phyloP scores from a whole-genome alignment of 2,888 invertebrate species.

The Megaustenia siamemsis region DNA sequence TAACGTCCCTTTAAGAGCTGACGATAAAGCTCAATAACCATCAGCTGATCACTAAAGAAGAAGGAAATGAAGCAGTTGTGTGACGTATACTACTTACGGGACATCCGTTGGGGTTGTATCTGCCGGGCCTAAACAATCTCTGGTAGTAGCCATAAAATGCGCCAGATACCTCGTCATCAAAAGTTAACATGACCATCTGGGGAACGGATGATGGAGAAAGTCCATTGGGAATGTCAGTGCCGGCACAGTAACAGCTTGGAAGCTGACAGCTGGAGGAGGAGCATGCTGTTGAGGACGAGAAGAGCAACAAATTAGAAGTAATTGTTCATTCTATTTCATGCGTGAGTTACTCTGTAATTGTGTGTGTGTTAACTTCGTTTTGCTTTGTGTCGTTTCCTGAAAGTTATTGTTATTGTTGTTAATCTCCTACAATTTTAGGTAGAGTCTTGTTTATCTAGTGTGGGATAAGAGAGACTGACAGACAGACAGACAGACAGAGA shows the following conservation, averaged over 20 bases:
- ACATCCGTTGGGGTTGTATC: constrained; percentile 84
- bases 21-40: too few relatives aligned
- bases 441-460: too few relatives aligned
- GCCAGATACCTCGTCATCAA: constrained; percentile 69
- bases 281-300: not conserved
- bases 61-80: too few relatives aligned
- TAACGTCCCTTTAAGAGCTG: too few relatives aligned
- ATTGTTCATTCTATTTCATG: too few relatives aligned
- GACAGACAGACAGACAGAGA: not conserved
- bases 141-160: constrained; percentile 89
- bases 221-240: constrained; percentile 60
- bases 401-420: too few relatives aligned
- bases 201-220: constrained; percentile 60
- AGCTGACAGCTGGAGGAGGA: constrained; percentile 58
- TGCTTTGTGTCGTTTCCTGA: too few relatives aligned
- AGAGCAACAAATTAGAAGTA: too few relatives aligned
- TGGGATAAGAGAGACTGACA: not conserved
- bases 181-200: constrained; percentile 70
- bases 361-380: too few relatives aligned
- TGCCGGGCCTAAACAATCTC: constrained; percentile 62
- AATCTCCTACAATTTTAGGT: too few relatives aligned
- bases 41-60: too few relatives aligned
- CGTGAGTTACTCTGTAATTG: too few relatives aligned
- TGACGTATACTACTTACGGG: constrained; percentile 82
- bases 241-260: constrained; percentile 62